These are phyloP conservation scores for Cydia amplana DNA, from an alignment of 1,140 invertebrate species.

Conservation along the genomic window DNA sequence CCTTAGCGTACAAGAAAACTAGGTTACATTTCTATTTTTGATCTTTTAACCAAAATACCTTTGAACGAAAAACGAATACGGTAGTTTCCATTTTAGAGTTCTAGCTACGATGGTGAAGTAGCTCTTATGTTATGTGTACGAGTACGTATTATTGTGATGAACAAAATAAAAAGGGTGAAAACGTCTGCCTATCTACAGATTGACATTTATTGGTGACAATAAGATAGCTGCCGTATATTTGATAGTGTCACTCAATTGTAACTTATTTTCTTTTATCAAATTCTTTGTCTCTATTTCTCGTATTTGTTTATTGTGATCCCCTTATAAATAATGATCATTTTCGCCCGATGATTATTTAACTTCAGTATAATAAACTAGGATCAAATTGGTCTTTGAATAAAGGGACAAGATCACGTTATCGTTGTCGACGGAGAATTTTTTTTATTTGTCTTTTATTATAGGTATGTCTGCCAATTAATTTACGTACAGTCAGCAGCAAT, in stretches of 20 bases:
- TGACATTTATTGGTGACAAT: slow-evolving; percentile 27
- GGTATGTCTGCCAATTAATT: too few species aligned
- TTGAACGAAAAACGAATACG: not conserved
- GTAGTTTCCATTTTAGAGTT: not conserved
- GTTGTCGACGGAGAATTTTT: too few species aligned
- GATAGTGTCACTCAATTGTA: slow-evolving; percentile 15
- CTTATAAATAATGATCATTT: not conserved
- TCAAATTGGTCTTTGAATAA: not conserved
- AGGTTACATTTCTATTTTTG: slow-evolving; percentile 19
- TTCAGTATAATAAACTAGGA: not conserved
- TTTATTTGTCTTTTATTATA: too few species aligned
- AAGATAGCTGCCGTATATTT: slow-evolving; percentile 19
- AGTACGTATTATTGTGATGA: not conserved
- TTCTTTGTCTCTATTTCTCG: not conserved
- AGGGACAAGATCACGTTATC: not conserved
- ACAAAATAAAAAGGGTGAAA: slow-evolving; percentile 8
- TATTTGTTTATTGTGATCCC: slow-evolving; percentile 22
- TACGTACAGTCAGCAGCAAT: too few species aligned
- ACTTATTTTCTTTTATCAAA: slow-evolving; percentile 21
- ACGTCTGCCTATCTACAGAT: slow-evolving; percentile 14
- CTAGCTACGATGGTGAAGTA: not conserved
- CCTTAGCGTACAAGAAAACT: not conserved
- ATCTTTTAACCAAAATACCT: not conserved
- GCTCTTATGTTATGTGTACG: not conserved
- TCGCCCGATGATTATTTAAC: not conserved